Percentiles rank a stretch among this genome's conserved stretches.
These are phyloP conservation scores for Trichopoda pennipes DNA, from an alignment of 2,888 invertebrate genomes.

Conservation along the genomic window DNA sequence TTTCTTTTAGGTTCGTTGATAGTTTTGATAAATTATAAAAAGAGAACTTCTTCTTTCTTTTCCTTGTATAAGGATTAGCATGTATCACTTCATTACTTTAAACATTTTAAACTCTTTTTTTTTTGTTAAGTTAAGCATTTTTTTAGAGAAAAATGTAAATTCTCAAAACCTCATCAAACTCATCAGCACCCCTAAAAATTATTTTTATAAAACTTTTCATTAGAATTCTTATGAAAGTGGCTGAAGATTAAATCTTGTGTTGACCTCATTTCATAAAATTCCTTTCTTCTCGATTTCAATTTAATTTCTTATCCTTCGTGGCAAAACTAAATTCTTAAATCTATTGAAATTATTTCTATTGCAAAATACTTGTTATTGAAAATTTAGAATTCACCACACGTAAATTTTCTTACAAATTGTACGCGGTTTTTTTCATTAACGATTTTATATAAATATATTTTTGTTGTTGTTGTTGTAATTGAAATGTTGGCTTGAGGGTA, in stretches of 20 bases:
- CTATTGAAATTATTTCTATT: slow-evolving; percentile 40
- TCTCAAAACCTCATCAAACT: neutral
- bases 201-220: neutral
- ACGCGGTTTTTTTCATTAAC: slow-evolving; percentile 47
- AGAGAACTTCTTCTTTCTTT: too few relatives aligned
- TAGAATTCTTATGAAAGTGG: slow-evolving; percentile 27
- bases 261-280: slow-evolving; percentile 37
- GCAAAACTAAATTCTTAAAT: neutral
- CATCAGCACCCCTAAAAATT: too few relatives aligned
- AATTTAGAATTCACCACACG: slow-evolving; percentile 41
- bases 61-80: too few relatives aligned
- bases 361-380: slow-evolving; percentile 37
- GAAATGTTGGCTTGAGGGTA: slow-evolving; percentile 37
- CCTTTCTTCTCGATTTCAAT: slow-evolving; percentile 12
- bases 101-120: too few relatives aligned
- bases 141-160: neutral
- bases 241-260: slow-evolving; percentile 16
- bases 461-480: slow-evolving; percentile 50
- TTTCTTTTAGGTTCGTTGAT: too few relatives aligned
- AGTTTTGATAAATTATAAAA: too few relatives aligned
- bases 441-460: slow-evolving; percentile 21
- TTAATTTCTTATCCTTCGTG: slow-evolving; percentile 17
- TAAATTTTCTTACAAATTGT: slow-evolving; percentile 39
- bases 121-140: too few relatives aligned
- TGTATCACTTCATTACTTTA: too few relatives aligned